phyloP scores from a whole-genome alignment of 2,888 invertebrate genomes.

The Invenusta paracnida region DNA sequence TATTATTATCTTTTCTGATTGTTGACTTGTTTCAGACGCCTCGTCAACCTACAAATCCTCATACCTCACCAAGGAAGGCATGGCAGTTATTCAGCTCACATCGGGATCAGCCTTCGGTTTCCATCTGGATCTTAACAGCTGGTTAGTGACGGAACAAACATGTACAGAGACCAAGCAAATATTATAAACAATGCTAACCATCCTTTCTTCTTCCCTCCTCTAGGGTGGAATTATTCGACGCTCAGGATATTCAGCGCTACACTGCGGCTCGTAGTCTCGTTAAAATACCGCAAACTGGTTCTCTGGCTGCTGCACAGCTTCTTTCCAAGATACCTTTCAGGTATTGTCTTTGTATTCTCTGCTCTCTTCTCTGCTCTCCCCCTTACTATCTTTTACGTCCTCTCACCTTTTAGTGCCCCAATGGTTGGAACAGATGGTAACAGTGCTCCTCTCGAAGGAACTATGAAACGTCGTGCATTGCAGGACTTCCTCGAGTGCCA shows the following conservation, averaged over 20 bases:
- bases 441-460: background rate
- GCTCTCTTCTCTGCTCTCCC: too few relatives aligned
- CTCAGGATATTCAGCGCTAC: background rate
- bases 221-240: background rate
- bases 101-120: background rate
- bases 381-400: too few relatives aligned
- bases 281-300: background rate
- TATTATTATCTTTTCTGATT: background rate
- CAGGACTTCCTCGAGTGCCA: constrained; percentile 34
- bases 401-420: too few relatives aligned
- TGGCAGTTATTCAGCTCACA: constrained; percentile 1
- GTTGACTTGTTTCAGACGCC: background rate
- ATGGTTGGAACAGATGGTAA: too few relatives aligned
- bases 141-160: background rate
- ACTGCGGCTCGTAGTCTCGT: background rate
- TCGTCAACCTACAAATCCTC: background rate
- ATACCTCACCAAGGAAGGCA: background rate
- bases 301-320: background rate
- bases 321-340: constrained; percentile 1
- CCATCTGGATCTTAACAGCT: background rate
- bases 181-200: too few relatives aligned
- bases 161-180: too few relatives aligned
- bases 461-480: constrained; percentile 10
- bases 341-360: too few relatives aligned
- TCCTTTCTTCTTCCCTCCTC: too few relatives aligned